Evolutionary conservation across 2,888 invertebrate species (phyloP).

Genomic region (Agrilus mali): DNA sequence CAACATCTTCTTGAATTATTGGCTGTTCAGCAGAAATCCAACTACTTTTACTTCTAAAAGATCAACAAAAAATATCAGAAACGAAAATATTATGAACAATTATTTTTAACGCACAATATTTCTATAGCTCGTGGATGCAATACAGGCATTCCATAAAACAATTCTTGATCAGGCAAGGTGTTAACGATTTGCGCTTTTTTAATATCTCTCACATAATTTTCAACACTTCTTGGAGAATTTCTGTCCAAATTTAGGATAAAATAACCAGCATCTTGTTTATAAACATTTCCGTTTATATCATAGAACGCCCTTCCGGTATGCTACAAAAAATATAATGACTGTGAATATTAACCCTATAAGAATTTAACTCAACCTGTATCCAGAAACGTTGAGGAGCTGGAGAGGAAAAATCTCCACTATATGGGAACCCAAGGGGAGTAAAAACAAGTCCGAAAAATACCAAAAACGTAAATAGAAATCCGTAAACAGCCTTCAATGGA

Average conservation of each 20-base stretch:
- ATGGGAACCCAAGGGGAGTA: conserved; percentile 59
- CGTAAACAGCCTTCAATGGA: conserved; percentile 17
- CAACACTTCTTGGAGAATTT: conserved; percentile 26
- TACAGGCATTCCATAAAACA: conserved; percentile 27
- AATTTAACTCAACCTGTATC: conserved; percentile 22
- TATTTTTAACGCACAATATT: conserved; percentile 18
- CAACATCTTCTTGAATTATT: conserved; percentile 18
- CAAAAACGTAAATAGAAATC: conserved; percentile 19
- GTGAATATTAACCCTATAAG: not conserved
- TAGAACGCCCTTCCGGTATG: conserved; percentile 24
- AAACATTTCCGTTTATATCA: conserved; percentile 19
- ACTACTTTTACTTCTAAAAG: conserved; percentile 23
- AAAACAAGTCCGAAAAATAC: conserved; percentile 37
- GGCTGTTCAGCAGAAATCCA: conserved; percentile 29
- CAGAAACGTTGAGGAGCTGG: conserved; percentile 56
- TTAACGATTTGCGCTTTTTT: conserved; percentile 16
- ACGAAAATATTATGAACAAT: conserved; percentile 1
- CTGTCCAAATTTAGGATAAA: conserved; percentile 28
- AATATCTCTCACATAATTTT: conserved; percentile 20
- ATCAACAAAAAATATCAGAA: conserved; percentile 1
- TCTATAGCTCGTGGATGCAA: conserved; percentile 21
- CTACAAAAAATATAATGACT: conserved; percentile 15
- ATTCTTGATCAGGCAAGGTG: conserved; percentile 22
- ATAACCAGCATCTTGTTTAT: conserved; percentile 26
- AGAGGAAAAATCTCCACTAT: conserved; percentile 41